Evolutionary conservation across 2,113 vertebrate species (phyloP).

Genomic region (Synodontis membranacea): DNA sequence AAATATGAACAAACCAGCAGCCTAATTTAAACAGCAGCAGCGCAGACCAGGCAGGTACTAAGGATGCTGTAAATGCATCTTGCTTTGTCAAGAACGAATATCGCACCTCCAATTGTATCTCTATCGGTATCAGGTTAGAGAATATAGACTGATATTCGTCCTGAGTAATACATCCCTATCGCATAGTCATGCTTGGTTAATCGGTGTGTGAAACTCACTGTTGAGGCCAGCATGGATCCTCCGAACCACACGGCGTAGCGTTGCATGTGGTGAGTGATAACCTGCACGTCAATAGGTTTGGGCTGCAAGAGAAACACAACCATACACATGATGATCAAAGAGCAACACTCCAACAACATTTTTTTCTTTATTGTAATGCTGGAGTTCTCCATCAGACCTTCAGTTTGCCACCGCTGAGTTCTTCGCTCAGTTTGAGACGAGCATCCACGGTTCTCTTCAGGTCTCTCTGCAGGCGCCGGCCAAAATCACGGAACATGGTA

Average conservation of each 20-base stretch:
- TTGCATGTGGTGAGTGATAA: constrained; percentile 98
- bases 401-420: constrained; percentile 94
- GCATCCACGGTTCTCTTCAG: constrained; percentile 95
- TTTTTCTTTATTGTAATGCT: neutral
- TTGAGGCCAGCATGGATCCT: constrained; percentile 98
- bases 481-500: constrained; percentile 99
- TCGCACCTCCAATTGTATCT: neutral
- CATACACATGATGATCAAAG: neutral
- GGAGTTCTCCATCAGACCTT: constrained; percentile 75
- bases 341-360: neutral
- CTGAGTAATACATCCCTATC: neutral
- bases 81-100: neutral
- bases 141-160: no score
- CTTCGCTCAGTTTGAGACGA: constrained; percentile 95
- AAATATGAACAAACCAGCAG: neutral
- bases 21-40: neutral
- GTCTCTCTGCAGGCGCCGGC: constrained; percentile 93
- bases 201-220: constrained; percentile 76
- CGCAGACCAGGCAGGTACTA: neutral
- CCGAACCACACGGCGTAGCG: constrained; percentile 98
- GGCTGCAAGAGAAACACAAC: constrained; percentile 72
- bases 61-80: neutral
- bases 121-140: neutral
- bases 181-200: neutral
- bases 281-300: constrained; percentile 97